Evolutionary conservation across 2,113 vertebrate species (phyloP), one percentile per base, ranked within the genome.

Genomic region (Pedetes capensis): DNA sequence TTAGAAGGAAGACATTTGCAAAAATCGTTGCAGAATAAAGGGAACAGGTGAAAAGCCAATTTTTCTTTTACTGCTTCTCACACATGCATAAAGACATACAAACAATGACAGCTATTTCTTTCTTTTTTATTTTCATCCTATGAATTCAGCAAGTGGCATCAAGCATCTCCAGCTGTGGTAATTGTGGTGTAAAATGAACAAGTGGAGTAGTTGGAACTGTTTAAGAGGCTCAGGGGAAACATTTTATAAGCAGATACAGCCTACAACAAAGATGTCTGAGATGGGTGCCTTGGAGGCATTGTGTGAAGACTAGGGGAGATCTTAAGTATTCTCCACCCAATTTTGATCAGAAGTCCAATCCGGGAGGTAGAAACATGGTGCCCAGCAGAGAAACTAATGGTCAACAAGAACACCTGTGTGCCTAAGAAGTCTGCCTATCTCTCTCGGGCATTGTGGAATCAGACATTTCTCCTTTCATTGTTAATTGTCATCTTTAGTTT

Each of bases 1-100:
- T 89, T 14, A 81, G 76, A 94, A 86, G 79, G 69, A 92, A 95
- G 88, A 81, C 53, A 93, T 93, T 84, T 87, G 59, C 91, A 96
- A 82, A 93, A 93, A 95, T 55, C 42, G 32, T 80, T 72, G 32
- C 44, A 63, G 92, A 87, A 89, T 92, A 95, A 93, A 95, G 44
- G 29, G 76, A 42, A 82, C 87, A 96, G 79, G 86, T 95, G 82
- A 89, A 95, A 95, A 88, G 88, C 22, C 16, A 66, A 23, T 49
- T 69, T 74, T 68, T 32, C 22, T 5, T 47, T 59, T 68, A 18
- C 42, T 78, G 79, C 86, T 96, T 94, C 37, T 59, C 13, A 95
- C 82, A 94, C 27, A 51, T 42, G 20, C 37, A 75, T 91, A 85
- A 90, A 95, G 93, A 86, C 86, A 86, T 87, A 83, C 89, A 92